Evolutionary conservation across 1,140 invertebrate species (phyloP).

Genomic region (Ips typographus): DNA sequence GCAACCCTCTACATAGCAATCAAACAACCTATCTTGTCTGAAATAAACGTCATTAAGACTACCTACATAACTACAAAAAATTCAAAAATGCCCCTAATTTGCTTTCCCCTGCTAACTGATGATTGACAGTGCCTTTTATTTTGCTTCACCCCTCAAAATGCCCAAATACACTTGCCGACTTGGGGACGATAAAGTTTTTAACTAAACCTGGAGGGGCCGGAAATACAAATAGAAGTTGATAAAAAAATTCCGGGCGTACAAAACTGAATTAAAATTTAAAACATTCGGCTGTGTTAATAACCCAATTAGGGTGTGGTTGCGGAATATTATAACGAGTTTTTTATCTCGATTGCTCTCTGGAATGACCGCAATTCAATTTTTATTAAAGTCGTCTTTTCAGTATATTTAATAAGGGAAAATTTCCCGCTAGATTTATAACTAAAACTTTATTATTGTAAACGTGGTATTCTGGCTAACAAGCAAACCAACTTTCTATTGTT

Average conservation of each 20-base stretch:
- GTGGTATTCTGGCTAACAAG: neutral
- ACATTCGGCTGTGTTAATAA: slow-evolving; percentile 25
- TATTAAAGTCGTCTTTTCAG: too few relatives aligned
- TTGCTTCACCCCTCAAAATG: neutral
- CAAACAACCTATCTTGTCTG: too few relatives aligned
- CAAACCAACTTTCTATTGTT: slow-evolving; percentile 18
- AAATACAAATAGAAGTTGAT: slow-evolving; percentile 25
- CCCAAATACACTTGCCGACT: slow-evolving; percentile 16
- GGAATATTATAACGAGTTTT: too few relatives aligned
- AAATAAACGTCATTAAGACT: too few relatives aligned
- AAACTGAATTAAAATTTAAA: slow-evolving; percentile 26
- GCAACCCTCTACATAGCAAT: too few relatives aligned
- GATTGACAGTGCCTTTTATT: slow-evolving; percentile 19
- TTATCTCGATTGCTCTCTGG: too few relatives aligned
- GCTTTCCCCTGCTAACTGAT: slow-evolving; percentile 2
- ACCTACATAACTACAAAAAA: too few relatives aligned
- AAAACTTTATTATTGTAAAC: neutral
- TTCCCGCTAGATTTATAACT: too few relatives aligned
- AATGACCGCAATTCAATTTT: too few relatives aligned
- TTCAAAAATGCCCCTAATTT: too few relatives aligned
- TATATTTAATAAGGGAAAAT: too few relatives aligned
- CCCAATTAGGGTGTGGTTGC: slow-evolving; percentile 3
- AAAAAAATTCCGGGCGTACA: slow-evolving; percentile 12
- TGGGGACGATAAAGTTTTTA: slow-evolving; percentile 28
- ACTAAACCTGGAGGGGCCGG: slow-evolving; percentile 22